Conservation (phyloP, 2,797 vertebrate species). For the Monodelphis domestica region DNA sequence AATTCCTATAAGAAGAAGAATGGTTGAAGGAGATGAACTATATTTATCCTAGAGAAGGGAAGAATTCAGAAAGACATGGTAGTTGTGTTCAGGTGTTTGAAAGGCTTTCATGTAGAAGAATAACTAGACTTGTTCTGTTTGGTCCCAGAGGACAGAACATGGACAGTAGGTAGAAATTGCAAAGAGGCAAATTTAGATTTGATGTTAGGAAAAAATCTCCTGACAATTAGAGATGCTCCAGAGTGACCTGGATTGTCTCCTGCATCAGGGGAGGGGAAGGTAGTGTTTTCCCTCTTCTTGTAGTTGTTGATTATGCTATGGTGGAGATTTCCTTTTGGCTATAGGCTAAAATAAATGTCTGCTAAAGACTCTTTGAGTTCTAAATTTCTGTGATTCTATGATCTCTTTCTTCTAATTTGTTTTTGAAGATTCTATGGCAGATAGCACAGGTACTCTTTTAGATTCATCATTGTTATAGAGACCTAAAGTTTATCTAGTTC, state of each 20-base stretch:
- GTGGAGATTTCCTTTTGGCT: background rate
- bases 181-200: background rate
- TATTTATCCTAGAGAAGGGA: background rate
- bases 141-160: background rate
- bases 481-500: background rate
- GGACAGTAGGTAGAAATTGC: background rate
- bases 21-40: background rate
- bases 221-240: background rate
- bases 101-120: background rate
- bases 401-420: background rate
- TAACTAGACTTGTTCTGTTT: background rate
- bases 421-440: background rate
- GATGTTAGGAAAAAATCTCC: background rate
- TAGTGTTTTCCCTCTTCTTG: background rate
- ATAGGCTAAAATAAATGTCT: background rate
- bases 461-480: background rate
- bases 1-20: background rate
- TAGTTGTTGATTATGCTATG: background rate
- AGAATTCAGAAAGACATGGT: background rate
- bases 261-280: background rate
- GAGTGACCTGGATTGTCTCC: background rate
- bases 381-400: background rate
- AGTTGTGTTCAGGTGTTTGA: background rate
- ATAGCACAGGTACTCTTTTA: background rate
- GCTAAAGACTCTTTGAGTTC: background rate